Conservation (phyloP, 1,140 invertebrate species). For the Tenebrio molitor region DNA sequence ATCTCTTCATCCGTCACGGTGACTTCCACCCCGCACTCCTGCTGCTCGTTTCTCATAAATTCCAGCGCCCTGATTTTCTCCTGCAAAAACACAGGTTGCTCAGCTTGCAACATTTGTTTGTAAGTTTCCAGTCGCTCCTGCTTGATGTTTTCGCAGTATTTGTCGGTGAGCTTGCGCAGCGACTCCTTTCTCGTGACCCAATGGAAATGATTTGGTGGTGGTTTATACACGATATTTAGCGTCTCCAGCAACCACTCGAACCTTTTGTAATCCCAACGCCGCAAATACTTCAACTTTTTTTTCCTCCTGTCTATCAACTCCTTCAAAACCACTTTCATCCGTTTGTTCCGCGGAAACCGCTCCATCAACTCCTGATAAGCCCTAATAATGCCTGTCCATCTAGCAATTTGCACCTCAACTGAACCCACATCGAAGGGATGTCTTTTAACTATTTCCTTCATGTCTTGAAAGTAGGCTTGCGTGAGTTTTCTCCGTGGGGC, state of each 20-base stretch:
- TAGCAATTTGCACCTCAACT: slow-evolving; percentile 71
- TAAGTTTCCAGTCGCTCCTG: slow-evolving; percentile 76
- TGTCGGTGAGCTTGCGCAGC: slow-evolving; percentile 74
- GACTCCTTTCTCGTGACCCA: slow-evolving; percentile 78
- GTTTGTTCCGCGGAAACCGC: slow-evolving; percentile 68
- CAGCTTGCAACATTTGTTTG: slow-evolving; percentile 69
- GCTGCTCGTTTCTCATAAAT: slow-evolving; percentile 80
- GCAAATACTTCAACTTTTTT: slow-evolving; percentile 77
- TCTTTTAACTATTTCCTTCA: slow-evolving; percentile 69
- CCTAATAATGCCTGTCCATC: slow-evolving; percentile 68
- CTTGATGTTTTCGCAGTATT: slow-evolving; percentile 77
- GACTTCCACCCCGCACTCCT: slow-evolving; percentile 73
- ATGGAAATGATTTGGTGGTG: slow-evolving; percentile 73
- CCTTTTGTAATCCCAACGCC: slow-evolving; percentile 83
- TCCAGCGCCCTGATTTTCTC: slow-evolving; percentile 74
- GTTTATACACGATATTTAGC: slow-evolving; percentile 83
- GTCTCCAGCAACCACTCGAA: slow-evolving; percentile 90
- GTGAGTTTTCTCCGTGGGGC: slow-evolving; percentile 65
- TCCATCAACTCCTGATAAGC: slow-evolving; percentile 70
- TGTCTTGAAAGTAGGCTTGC: slow-evolving; percentile 64
- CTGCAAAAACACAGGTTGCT: slow-evolving; percentile 78
- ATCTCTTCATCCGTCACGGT: slow-evolving; percentile 78
- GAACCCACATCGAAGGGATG: slow-evolving; percentile 72
- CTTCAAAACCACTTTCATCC: slow-evolving; percentile 72
- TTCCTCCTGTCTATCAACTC: slow-evolving; percentile 83